Base-by-base conservation (phyloP, 1,140 invertebrate genomes). In the Coptotermes formosanus region DNA sequence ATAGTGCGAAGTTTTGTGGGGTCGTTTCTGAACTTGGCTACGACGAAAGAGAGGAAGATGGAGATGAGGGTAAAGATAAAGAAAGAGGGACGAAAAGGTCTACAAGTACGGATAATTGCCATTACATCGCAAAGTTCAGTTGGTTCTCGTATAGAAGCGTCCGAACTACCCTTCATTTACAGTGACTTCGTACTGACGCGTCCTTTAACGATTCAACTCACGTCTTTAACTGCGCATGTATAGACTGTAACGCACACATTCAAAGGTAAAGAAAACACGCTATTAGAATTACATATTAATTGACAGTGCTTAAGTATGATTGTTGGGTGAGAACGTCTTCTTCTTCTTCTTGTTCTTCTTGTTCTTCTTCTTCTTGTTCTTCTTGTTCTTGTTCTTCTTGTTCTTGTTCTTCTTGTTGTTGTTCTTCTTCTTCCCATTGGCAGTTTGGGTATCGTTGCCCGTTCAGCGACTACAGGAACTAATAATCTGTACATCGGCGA, bases 61-160 rank as follows among this genome's bases (percentile, higher is more conserved):
- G 55, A 23, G 6, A 7, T 59, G 55, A 59, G 55, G 21, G n/a
- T 19, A 4, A 55, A 55, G 52, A 4, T 0, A 21, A 19, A 16
- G 9, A 48, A 12, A n/a, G 16, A 8, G 25, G 16, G 64, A 30
- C 6, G 1, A n/a, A n/a, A n/a, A 75, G 64, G 64, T 75, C 64
- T 75, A 75, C 64, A 75, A 75, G 25, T 75, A 25, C n/a, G 30
- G 64, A 75, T 75, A 75, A 75, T 75, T 75, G 64, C 64, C n/a
- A 75, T n/a, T 75, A 75, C n/a, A 75, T 75, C 30, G 64, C 64
- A 75, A 75, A 75, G 64, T 75, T n/a, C 30, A 75, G 64, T 75
- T 75, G 25, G 64, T 16, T n/a, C 64, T 75, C 64, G 7, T n/a
- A 12, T 75, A 75, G 4, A 30, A n/a, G 64, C 64, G 25, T 75